These are phyloP conservation scores for Diachrysia chrysitis DNA, from an alignment of 2,888 invertebrate genomes.

Conservation along the genomic window DNA sequence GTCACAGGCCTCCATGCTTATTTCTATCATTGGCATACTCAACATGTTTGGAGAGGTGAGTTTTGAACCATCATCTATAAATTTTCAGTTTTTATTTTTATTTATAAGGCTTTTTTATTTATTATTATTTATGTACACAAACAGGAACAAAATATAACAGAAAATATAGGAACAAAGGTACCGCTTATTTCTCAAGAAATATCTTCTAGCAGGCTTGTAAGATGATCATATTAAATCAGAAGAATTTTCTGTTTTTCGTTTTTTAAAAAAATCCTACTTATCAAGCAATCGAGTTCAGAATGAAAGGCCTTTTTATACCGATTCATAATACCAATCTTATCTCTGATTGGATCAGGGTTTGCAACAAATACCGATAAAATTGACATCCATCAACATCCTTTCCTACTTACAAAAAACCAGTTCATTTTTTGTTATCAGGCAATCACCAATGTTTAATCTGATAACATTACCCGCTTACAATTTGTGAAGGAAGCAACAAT, in stretches of 20 bases:
- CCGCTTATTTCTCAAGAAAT: no score
- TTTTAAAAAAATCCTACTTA: background rate
- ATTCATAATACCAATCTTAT: background rate
- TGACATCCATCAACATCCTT: background rate
- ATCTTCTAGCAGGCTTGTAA: no score
- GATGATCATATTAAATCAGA: background rate
- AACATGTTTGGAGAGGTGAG: slow-evolving; percentile 96
- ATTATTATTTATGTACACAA: no score
- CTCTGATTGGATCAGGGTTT: background rate
- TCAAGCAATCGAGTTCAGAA: no score
- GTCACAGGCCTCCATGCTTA: slow-evolving; percentile 93
- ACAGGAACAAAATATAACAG: no score
- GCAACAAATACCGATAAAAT: background rate
- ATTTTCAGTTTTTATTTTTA: no score
- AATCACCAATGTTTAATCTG: background rate
- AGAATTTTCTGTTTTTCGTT: no score
- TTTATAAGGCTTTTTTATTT: no score
- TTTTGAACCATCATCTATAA: background rate
- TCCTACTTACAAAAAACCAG: background rate
- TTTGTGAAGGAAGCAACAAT: slow-evolving; percentile 11
- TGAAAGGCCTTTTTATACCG: background rate
- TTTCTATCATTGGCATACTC: slow-evolving; percentile 95
- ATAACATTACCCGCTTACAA: background rate
- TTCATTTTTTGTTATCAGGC: background rate
- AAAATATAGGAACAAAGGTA: no score